These are phyloP conservation scores for Pycnomerus fuliginosus DNA, from an alignment of 2,888 invertebrate genomes.

Conservation along the genomic window DNA sequence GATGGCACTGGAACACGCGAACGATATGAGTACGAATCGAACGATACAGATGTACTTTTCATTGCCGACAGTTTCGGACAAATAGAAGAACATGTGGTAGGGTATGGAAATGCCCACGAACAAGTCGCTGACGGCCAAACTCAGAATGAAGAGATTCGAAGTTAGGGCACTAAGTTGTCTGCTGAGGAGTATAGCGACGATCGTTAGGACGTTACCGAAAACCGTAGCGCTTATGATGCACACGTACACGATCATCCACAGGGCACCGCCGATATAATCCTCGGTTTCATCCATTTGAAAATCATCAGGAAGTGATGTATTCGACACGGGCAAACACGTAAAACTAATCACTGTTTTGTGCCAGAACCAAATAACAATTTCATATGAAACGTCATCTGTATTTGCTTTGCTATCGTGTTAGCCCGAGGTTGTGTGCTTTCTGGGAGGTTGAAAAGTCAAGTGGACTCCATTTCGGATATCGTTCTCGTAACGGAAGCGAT, in stretches of 20 bases:
- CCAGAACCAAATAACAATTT: constrained; percentile 20
- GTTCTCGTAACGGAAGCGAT: no score
- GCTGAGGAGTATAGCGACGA: constrained; percentile 70
- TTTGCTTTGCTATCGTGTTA: constrained; percentile 20
- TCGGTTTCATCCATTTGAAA: no score
- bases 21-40: constrained; percentile 70
- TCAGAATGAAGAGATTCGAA: constrained; percentile 77
- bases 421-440: no score
- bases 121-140: constrained; percentile 76
- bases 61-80: constrained; percentile 58
- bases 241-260: constrained; percentile 67
- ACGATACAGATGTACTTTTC: constrained; percentile 66
- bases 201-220: constrained; percentile 73
- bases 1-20: constrained; percentile 77
- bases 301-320: no score
- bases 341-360: no score
- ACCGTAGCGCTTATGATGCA: constrained; percentile 66
- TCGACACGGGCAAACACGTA: no score
- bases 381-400: constrained; percentile 16
- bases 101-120: constrained; percentile 76
- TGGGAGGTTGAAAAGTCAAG: no score
- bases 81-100: constrained; percentile 75
- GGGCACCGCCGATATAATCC: constrained; percentile 11
- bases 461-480: no score
- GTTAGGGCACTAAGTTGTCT: constrained; percentile 67